Base-by-base conservation (phyloP, 2,797 vertebrate genomes). In the Xerus rutilus region DNA sequence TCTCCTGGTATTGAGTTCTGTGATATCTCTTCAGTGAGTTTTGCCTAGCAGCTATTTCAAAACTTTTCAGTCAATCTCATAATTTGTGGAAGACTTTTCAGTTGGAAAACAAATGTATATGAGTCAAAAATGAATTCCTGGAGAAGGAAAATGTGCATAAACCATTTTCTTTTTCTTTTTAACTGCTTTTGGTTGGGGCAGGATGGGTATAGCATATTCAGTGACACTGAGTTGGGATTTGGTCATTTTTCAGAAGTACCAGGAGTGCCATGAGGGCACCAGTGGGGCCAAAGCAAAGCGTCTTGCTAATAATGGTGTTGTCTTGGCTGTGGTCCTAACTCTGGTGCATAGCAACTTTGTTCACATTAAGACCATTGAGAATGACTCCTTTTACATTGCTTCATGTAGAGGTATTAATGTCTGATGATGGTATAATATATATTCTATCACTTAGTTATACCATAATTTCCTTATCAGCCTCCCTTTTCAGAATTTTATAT, bases 81-180 rank as follows among this genome's bases (percentile, higher is more conserved):
- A 59, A 47, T 81, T 74, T 74, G 23, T 82, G 52, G 25, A 87
- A 87, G n/a, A 39, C 11, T 88, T 92, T 93, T 94, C 28, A 84
- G 47, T 43, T 86, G 54, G n/a, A 86, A 86, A 74, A 93, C 28
- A 87, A 94, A 64, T 83, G 21, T n/a, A 3, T 95, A 10, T 92
- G 59, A 39, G 32, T 86, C 47, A 86, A 82, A 89, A 20, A 52
- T 18, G 9, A 84, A 72, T 76, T 93, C 89, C 70, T 83, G 32
- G 32, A n/a, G 32, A 84, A 84, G 23, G 45, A 92, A 87, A 54
- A 76, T 96, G 64, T 30, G 18, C 28, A 94, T 43, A 92, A 96
- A 54, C 32, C 11, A 32, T 95, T 72, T 96, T 89, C 6, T 25
- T 93, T 95, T 89, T 3, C 32, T 69, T 87, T 76, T 93, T 43